Conservation (phyloP, 2,888 invertebrate genomes). For the Hirudinaria manillensis region DNA sequence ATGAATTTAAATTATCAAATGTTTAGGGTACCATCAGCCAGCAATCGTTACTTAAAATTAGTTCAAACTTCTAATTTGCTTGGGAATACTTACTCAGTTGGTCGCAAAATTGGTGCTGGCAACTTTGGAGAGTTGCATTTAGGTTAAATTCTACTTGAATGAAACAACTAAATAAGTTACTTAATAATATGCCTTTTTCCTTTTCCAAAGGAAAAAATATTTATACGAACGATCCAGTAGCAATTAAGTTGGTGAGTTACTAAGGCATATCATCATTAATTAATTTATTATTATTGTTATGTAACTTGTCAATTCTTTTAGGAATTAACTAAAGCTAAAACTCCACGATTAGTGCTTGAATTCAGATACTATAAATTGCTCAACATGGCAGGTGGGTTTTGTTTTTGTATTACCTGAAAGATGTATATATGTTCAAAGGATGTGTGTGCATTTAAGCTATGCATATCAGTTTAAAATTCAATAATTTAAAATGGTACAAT, state of each 20-base stretch:
- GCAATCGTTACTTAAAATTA: conserved; percentile 9
- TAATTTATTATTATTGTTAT: conserved; percentile 1
- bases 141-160: conserved; percentile 6
- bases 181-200: background rate
- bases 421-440: background rate
- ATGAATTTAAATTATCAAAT: background rate
- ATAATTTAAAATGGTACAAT: background rate
- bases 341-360: conserved; percentile 25
- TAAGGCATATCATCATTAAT: background rate
- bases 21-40: conserved; percentile 15
- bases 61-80: conserved; percentile 11
- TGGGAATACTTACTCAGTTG: conserved; percentile 22
- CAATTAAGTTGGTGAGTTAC: conserved; percentile 30
- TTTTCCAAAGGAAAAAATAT: conserved; percentile 28
- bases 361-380: conserved; percentile 28
- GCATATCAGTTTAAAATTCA: background rate
- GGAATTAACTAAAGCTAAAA: conserved; percentile 30
- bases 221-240: conserved; percentile 24
- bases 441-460: too few relatives aligned
- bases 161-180: conserved; percentile 12
- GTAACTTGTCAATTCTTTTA: background rate
- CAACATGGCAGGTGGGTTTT: conserved; percentile 20
- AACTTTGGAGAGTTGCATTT: conserved; percentile 28
- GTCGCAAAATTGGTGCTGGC: conserved; percentile 28
- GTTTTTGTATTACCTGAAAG: background rate